Conservation (phyloP, 2,113 vertebrate species). For the Gracilinanus agilis region DNA sequence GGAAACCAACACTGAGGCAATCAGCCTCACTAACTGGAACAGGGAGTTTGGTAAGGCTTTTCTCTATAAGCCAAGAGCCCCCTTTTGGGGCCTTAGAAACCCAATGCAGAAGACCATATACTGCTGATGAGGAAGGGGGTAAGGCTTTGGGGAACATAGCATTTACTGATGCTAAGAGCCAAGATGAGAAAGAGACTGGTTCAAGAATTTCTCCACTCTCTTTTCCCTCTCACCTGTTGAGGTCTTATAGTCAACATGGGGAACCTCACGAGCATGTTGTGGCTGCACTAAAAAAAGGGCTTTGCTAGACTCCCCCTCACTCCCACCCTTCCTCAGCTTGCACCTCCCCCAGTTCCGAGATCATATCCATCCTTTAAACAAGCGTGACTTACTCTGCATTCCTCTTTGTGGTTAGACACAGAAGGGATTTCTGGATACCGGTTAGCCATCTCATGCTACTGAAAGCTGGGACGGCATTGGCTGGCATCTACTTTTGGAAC, state of each 20-base stretch:
- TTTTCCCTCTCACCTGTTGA: not conserved
- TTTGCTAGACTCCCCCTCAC: not conserved
- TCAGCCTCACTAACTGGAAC: not conserved
- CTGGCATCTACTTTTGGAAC: not conserved
- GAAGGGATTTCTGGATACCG: conserved; percentile 5
- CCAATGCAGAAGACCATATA: not conserved
- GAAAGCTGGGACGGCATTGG: not conserved
- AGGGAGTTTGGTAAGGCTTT: not conserved
- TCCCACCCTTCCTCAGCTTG: not conserved
- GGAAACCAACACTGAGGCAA: not conserved
- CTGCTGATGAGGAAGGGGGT: not conserved
- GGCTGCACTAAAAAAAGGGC: rapidly evolving
- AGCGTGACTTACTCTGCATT: rapidly evolving
- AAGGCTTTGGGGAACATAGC: not conserved
- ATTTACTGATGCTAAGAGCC: not conserved
- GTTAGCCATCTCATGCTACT: not conserved
- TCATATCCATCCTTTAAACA: rapidly evolving
- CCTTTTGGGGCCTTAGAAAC: not conserved
- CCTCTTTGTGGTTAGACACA: not conserved
- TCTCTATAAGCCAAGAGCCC: not conserved
- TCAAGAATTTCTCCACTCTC: not conserved
- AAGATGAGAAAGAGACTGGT: not conserved
- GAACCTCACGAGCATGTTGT: not conserved
- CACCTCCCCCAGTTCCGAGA: not conserved
- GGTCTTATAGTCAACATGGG: rapidly evolving